phyloP scores from a whole-genome alignment of 2,113 vertebrate species.

The Panurus biarmicus region DNA sequence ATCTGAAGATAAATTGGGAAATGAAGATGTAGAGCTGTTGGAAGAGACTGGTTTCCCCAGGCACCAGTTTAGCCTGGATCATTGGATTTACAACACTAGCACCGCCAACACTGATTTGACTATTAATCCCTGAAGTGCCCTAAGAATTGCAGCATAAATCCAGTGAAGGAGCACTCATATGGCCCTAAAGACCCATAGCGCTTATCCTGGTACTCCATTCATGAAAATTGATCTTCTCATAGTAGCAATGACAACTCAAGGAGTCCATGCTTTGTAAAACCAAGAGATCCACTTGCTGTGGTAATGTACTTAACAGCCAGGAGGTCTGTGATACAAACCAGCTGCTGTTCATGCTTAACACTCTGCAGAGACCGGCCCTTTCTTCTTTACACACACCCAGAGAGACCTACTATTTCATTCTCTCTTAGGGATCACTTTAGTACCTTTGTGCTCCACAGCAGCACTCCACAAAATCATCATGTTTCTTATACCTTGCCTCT shows the following conservation, averaged over 20 bases:
- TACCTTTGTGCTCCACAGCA: background rate
- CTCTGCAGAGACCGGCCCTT: background rate
- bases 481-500: background rate
- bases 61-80: slow-evolving; percentile 41
- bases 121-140: slow-evolving; percentile 33
- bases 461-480: background rate
- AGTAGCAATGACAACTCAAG: slow-evolving; percentile 8
- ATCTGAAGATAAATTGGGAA: slow-evolving; percentile 17
- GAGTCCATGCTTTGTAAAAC: background rate
- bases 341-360: background rate
- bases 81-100: slow-evolving; percentile 57
- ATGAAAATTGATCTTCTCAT: background rate
- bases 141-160: slow-evolving; percentile 29
- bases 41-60: slow-evolving; percentile 21
- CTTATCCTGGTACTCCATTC: slow-evolving; percentile 13
- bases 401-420: background rate
- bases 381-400: background rate
- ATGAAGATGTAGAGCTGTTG: slow-evolving; percentile 43
- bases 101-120: slow-evolving; percentile 4
- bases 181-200: background rate
- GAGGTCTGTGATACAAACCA: background rate
- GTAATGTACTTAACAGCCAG: background rate
- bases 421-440: background rate
- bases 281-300: background rate
- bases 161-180: slow-evolving; percentile 26